phyloP scores from a whole-genome alignment of 2,113 vertebrate species.

The Stomatorhinus ivindoensis region DNA sequence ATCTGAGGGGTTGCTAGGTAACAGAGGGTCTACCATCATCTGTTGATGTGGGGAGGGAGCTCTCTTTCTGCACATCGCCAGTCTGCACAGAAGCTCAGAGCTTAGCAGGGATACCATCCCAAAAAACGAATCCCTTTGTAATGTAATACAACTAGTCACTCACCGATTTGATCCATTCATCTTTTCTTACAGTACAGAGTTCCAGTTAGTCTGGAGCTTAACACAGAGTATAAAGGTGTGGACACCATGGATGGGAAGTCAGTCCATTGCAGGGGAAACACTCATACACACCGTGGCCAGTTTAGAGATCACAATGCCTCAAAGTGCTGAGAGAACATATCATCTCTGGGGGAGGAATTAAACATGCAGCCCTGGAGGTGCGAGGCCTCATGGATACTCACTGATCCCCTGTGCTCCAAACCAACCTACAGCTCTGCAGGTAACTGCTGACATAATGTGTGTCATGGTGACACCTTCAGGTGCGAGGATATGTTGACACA shows the following conservation, averaged over 20 bases:
- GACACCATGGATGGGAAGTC: neutral
- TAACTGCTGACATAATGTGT: neutral
- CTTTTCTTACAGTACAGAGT: neutral
- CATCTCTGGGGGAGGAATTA: neutral
- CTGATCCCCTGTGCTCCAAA: neutral
- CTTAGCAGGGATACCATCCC: neutral
- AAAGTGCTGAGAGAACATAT: neutral
- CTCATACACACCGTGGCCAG: neutral
- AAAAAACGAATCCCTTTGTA: neutral
- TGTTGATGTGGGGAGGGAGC: neutral
- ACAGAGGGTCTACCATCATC: neutral
- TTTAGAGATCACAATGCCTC: neutral
- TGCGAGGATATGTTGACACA: neutral
- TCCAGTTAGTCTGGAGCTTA: neutral
- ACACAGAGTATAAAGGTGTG: neutral
- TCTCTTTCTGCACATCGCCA: neutral
- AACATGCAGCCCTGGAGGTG: neutral
- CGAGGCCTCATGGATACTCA: neutral
- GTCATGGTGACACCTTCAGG: neutral
- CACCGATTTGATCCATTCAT: neutral
- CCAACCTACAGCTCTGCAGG: neutral
- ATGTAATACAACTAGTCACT: neutral
- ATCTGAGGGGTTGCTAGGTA: neutral
- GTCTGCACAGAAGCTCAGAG: neutral
- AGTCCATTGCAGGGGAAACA: neutral